phyloP scores from a whole-genome alignment of 1,140 invertebrate species.

The Drosophila mauritiana region DNA sequence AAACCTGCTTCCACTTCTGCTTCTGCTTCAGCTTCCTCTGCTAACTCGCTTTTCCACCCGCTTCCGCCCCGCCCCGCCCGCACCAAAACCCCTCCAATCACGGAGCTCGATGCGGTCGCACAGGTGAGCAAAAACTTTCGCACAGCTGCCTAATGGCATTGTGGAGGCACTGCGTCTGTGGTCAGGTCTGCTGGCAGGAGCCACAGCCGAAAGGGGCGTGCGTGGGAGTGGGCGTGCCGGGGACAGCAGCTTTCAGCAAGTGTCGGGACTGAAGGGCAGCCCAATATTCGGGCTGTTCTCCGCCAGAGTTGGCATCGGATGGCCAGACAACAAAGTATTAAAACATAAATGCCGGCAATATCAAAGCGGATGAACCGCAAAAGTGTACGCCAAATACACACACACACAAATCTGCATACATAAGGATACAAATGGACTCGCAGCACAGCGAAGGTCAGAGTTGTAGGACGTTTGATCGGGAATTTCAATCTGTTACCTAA shows the following conservation, averaged over 20 bases:
- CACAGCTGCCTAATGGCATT: slow-evolving; percentile 61
- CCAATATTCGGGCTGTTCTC: slow-evolving; percentile 11
- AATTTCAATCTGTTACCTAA: neutral
- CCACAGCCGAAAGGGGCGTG: neutral
- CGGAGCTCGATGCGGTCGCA: slow-evolving; percentile 19
- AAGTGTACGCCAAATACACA: slow-evolving; percentile 36
- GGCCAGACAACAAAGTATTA: slow-evolving; percentile 50
- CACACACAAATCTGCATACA: slow-evolving; percentile 28
- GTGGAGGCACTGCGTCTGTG: slow-evolving; percentile 45
- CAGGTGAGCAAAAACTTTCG: slow-evolving; percentile 56
- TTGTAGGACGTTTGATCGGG: neutral
- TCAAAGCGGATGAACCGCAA: slow-evolving; percentile 61
- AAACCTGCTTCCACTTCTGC: slow-evolving; percentile 39
- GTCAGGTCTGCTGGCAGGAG: slow-evolving; percentile 22
- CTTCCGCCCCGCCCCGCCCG: neutral
- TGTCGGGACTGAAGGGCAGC: slow-evolving; percentile 16
- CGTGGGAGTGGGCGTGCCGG: neutral
- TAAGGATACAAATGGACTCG: slow-evolving; percentile 8
- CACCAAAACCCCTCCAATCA: slow-evolving; percentile 1
- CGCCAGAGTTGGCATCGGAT: neutral
- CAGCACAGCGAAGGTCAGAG: slow-evolving; percentile 3
- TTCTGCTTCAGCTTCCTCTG: slow-evolving; percentile 23
- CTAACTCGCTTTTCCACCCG: neutral
- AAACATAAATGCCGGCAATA: slow-evolving; percentile 59
- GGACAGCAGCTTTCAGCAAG: slow-evolving; percentile 31